These are phyloP conservation scores for Callipepla squamata DNA, from an alignment of 2,113 vertebrate genomes.

Conservation along the genomic window DNA sequence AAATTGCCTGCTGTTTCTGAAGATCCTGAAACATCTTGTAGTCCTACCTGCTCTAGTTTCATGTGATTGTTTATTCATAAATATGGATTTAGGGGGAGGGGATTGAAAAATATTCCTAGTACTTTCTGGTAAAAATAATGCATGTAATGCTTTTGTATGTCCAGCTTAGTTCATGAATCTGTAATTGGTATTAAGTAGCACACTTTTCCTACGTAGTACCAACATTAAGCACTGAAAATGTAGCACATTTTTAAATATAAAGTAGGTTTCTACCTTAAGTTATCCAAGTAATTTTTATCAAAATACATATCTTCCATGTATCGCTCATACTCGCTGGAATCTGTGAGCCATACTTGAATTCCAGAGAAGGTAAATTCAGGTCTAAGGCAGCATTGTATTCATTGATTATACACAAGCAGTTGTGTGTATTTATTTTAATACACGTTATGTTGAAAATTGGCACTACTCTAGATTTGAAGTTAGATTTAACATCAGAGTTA, in stretches of 20 bases:
- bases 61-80: not conserved
- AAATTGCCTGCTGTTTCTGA: not conserved
- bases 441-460: not conserved
- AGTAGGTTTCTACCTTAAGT: not conserved
- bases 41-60: fast-evolving
- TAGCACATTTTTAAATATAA: not conserved
- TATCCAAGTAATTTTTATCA: not conserved
- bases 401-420: not conserved
- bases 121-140: not conserved
- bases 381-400: not conserved
- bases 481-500: not conserved
- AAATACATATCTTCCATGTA: not conserved
- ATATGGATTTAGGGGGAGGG: not conserved
- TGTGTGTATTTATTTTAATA: not conserved
- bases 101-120: not conserved
- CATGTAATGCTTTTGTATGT: not conserved
- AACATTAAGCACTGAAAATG: not conserved
- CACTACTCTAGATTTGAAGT: not conserved
- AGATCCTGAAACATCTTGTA: not conserved
- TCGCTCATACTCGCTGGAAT: not conserved
- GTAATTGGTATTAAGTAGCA: not conserved
- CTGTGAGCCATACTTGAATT: not conserved
- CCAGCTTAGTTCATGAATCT: not conserved
- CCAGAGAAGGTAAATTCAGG: not conserved
- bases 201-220: not conserved